A percentile compares a stretch with the other conserved stretches of the same genome.
These are phyloP conservation scores for Helostoma temminkii DNA, from an alignment of 2,797 vertebrate genomes.

Conservation along the genomic window DNA sequence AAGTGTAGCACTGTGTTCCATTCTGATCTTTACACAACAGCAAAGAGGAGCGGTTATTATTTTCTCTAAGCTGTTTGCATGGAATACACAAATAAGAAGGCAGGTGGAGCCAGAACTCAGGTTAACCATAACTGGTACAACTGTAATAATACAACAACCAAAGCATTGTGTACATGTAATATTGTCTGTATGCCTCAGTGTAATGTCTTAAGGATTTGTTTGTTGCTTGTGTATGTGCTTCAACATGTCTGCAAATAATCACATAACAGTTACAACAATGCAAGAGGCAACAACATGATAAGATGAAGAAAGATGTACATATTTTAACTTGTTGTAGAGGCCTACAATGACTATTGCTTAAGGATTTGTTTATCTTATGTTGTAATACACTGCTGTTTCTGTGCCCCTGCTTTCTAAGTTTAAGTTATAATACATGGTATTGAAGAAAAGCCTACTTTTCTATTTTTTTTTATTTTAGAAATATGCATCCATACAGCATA, in stretches of 20 bases:
- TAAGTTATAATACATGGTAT: too few relatives aligned
- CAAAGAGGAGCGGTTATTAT: not conserved
- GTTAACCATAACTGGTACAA: not conserved
- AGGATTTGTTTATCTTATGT: too few relatives aligned
- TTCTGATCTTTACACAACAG: not conserved
- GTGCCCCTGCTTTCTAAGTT: too few relatives aligned
- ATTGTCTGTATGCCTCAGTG: too few relatives aligned
- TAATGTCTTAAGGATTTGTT: too few relatives aligned
- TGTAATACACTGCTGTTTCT: too few relatives aligned
- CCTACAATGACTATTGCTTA: too few relatives aligned
- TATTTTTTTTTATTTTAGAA: too few relatives aligned
- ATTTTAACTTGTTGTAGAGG: too few relatives aligned
- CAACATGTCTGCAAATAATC: conserved; percentile 4
- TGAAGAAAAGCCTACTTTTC: too few relatives aligned
- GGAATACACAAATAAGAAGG: not conserved
- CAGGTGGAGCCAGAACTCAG: conserved; percentile 47
- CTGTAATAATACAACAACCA: not conserved
- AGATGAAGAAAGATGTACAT: too few relatives aligned
- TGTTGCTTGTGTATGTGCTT: not conserved
- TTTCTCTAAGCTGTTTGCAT: rapidly evolving
- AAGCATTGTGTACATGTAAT: not conserved
- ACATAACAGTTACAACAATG: not conserved
- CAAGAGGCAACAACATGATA: not conserved
- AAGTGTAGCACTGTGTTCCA: not conserved
- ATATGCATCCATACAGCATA: too few relatives aligned